Evolutionary conservation across 2,797 vertebrate genomes (phyloP), one percentile per base, ranked within the genome.

Genomic region (Glyptemys insculpta): DNA sequence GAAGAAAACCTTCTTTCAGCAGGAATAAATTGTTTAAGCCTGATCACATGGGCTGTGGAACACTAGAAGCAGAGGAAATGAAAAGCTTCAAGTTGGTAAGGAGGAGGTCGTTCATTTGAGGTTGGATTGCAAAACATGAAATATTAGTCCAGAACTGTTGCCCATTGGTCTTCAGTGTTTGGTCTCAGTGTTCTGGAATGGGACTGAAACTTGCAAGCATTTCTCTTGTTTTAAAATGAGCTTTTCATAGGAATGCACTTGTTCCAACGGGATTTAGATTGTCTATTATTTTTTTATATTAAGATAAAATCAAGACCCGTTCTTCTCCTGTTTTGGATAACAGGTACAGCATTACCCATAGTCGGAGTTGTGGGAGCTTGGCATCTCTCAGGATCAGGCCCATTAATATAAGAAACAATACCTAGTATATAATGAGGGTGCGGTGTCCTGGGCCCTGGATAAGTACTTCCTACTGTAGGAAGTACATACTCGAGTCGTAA

Each of bases 1-100:
- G n/a, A 79, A 87, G 91, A 95, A 91, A 2, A 87, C 88, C 85
- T 98, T 96, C 41, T 90, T 1, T 95, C 7, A 9, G 72, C 86
- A 65, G 50, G 78, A 93, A 92, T 79, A 81, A 85, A 86, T 83
- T 25, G 80, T 85, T 94, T 78, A 44, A 95, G 87, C 68, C 89
- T 78, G 86, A 50, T 96, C 37, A 14, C 93, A 29, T 2, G 86
- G 87, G 37, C 95, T 94, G 5, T 59, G 68, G 86, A 79, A 86
- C 85, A 86, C 11, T 21, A 76, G 8, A 83, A 94, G 76, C 59
- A 56, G 92, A 93, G 84, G 74, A 90, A 92, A 83, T 83, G 5
- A 89, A 34, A 80, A 95, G 47, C 80, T 91, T 86, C 50, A 9
- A 52, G 79, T 85, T 89, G 72, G 74, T 80, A 84, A 79, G 87